Evolutionary conservation across 2,113 vertebrate genomes (phyloP).

Genomic region (Porphyrio hochstetteri): DNA sequence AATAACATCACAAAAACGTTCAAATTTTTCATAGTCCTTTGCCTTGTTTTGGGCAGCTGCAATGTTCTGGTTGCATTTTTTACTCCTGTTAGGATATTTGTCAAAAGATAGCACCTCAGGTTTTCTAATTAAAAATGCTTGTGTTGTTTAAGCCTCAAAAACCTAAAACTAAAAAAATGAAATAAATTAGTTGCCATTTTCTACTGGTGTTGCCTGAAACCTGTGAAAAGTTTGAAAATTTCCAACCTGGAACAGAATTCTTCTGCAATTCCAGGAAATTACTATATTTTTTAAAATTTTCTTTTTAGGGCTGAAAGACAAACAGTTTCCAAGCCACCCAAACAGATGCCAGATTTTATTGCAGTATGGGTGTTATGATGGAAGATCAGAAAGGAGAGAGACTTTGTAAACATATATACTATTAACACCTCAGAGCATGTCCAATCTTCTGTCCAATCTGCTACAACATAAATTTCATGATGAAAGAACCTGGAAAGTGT

Average conservation of each 20-base stretch:
- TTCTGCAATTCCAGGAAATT: not conserved
- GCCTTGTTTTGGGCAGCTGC: not conserved
- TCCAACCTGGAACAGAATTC: not conserved
- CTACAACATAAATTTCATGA: not conserved
- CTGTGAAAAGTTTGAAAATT: not conserved
- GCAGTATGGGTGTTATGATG: not conserved
- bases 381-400: not conserved
- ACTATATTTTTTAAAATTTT: not conserved
- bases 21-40: not conserved
- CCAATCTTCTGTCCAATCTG: not conserved
- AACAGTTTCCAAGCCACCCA: not conserved
- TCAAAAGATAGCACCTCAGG: not conserved
- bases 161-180: not conserved
- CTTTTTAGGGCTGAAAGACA: not conserved
- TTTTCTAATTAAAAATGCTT: not conserved
- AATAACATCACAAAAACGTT: not conserved
- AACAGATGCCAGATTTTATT: not conserved
- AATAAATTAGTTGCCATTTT: not conserved
- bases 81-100: not conserved
- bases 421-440: not conserved
- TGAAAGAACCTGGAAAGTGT: slow-evolving; percentile 4
- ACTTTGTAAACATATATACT: not conserved
- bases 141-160: not conserved
- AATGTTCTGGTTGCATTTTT: not conserved
- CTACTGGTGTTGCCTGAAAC: not conserved